phyloP scores from a whole-genome alignment of 2,888 invertebrate genomes.

The Argyresthia goedartella region DNA sequence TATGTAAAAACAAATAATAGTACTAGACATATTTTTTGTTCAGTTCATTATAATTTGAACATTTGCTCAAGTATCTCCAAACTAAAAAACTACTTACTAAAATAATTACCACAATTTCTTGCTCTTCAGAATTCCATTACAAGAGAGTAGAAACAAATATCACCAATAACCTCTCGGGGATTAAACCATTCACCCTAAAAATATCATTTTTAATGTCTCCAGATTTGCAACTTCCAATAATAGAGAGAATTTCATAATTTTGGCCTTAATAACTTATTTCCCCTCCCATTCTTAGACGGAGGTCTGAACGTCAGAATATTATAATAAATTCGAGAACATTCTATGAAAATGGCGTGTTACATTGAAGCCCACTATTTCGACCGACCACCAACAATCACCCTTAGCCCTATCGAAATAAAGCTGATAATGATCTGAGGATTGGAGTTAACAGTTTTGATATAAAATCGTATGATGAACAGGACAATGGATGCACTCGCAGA shows the following conservation, averaged over 20 bases:
- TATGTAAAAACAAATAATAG: too few species aligned
- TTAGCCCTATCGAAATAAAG: constrained; percentile 13
- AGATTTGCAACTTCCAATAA: constrained; percentile 5
- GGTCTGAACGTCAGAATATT: background rate
- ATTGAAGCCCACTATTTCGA: background rate
- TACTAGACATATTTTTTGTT: too few species aligned
- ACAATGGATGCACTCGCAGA: constrained; percentile 23
- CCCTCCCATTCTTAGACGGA: too few species aligned
- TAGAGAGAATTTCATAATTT: constrained; percentile 3
- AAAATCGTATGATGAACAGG: constrained; percentile 24
- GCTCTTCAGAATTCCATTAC: too few species aligned
- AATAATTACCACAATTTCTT: too few species aligned
- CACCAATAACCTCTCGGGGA: too few species aligned
- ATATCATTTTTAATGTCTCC: background rate
- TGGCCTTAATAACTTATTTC: too few species aligned
- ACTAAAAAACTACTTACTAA: too few species aligned
- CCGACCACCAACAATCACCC: background rate
- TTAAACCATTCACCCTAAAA: background rate
- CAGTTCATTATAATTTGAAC: too few species aligned
- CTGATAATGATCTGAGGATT: constrained; percentile 6
- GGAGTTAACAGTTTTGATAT: constrained; percentile 18
- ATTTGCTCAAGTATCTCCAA: too few species aligned
- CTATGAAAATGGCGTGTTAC: background rate
- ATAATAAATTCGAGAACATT: constrained; percentile 3
- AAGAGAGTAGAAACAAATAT: too few species aligned